Conservation (phyloP, 53 echinoderm and acorn worm genomes). For the Patiria pectinifera region DNA sequence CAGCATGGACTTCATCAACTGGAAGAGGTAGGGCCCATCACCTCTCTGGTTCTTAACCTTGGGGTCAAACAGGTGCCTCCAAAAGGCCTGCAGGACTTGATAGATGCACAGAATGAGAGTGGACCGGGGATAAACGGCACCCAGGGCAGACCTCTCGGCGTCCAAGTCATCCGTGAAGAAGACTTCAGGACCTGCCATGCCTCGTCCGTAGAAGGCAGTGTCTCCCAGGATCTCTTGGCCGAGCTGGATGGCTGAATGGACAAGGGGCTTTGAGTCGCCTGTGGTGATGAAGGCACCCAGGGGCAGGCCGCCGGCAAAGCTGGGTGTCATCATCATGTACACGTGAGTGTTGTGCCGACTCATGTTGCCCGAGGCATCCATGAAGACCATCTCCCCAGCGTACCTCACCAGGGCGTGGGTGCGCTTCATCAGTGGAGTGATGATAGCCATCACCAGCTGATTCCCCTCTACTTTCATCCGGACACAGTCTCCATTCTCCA, state of each 20-base stretch:
- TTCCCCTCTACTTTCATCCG: conserved; percentile 27
- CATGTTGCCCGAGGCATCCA: conserved; percentile 61
- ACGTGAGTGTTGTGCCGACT: conserved; percentile 50
- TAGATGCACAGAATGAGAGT: conserved; percentile 63
- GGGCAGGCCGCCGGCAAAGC: conserved; percentile 74
- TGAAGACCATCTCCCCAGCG: conserved; percentile 66
- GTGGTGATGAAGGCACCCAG: conserved; percentile 68
- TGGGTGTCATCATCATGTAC: conserved; percentile 70
- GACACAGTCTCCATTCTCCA: conserved; percentile 69
- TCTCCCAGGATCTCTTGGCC: conserved; percentile 57
- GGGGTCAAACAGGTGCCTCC: conserved; percentile 68
- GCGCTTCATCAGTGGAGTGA: conserved; percentile 77
- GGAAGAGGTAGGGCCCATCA: conserved; percentile 63
- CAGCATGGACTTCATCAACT: conserved; percentile 68
- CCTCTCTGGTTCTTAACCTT: conserved; percentile 33
- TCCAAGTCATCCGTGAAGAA: conserved; percentile 71
- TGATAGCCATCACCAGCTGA: conserved; percentile 65
- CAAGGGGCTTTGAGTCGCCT: conserved; percentile 38
- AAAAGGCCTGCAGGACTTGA: conserved; percentile 72
- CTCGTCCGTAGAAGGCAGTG: conserved; percentile 61
- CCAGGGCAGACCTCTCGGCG: conserved; percentile 56
- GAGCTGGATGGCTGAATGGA: conserved; percentile 39
- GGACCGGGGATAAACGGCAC: conserved; percentile 51
- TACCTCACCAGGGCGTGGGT: conserved; percentile 49
- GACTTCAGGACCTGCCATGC: conserved; percentile 55